Conservation (phyloP, 2,113 vertebrate species). For the Mastomys coucha region DNA sequence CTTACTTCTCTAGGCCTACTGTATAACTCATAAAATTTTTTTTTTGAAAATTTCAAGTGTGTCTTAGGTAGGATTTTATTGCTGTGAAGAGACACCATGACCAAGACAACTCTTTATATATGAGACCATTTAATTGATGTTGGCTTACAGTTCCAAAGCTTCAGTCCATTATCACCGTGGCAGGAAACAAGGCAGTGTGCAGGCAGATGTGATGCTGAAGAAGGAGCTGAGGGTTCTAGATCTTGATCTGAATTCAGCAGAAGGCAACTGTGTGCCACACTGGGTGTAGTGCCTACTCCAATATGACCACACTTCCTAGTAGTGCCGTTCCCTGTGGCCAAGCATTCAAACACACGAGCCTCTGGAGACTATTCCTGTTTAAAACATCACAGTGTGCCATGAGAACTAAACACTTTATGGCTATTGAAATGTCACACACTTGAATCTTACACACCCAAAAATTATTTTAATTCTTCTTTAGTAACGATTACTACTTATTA, state of each 20-base stretch:
- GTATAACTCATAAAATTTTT: neutral
- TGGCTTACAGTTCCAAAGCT: neutral
- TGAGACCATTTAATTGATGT: neutral
- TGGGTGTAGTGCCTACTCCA: neutral
- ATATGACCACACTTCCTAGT: neutral
- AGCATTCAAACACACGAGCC: neutral
- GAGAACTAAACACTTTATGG: neutral
- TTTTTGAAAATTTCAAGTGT: too few relatives aligned
- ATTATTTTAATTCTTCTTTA: neutral
- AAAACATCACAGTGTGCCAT: neutral
- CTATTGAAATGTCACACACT: too few relatives aligned
- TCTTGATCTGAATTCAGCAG: neutral
- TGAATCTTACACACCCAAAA: neutral
- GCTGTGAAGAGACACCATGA: neutral
- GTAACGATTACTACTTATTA: neutral
- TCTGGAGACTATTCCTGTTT: neutral
- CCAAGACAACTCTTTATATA: neutral
- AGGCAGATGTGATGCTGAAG: neutral
- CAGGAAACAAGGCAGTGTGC: neutral
- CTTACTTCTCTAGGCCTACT: too few relatives aligned
- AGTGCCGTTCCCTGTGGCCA: neutral
- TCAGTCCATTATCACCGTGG: neutral
- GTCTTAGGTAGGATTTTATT: neutral
- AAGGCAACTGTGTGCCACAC: neutral
- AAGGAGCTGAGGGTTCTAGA: neutral